Percentiles rank a stretch among this genome's conserved stretches.
Evolutionary conservation across 2,888 invertebrate genomes (phyloP).

Genomic region (Brenthis daphne): DNA sequence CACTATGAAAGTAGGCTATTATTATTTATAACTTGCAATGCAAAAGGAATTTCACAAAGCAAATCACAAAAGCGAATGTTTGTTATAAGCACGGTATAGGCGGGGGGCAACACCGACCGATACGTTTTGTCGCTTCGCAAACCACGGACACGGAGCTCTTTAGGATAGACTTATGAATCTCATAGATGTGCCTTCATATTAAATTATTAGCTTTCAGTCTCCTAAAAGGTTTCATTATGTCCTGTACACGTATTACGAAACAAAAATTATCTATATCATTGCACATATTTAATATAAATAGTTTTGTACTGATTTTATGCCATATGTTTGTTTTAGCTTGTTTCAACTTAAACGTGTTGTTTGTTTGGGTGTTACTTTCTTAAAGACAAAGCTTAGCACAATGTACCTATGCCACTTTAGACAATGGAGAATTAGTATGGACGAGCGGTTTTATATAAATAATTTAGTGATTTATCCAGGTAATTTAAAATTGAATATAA

Average conservation of each 20-base stretch:
- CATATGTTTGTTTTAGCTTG: too few species aligned
- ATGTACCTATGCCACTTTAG: too few species aligned
- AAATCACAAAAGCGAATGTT: conserved; percentile 40
- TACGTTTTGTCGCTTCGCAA: conserved; percentile 76
- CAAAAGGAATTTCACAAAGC: conserved; percentile 37
- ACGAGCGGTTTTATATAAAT: too few species aligned
- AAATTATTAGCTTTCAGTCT: background rate
- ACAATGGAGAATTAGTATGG: too few species aligned
- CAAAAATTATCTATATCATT: too few species aligned
- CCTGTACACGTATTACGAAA: background rate
- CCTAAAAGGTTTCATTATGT: background rate
- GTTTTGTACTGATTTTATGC: too few species aligned
- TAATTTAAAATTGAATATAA: too few species aligned
- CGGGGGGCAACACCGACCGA: conserved; percentile 57
- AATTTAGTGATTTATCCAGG: too few species aligned
- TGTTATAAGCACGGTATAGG: conserved; percentile 40
- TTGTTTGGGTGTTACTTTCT: too few species aligned
- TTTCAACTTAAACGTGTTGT: too few species aligned
- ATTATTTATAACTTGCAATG: background rate
- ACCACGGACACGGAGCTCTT: conserved; percentile 51
- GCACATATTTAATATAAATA: too few species aligned
- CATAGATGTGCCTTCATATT: background rate
- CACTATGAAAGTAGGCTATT: background rate
- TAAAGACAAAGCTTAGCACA: too few species aligned
- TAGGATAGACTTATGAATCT: conserved; percentile 1